phyloP scores from a whole-genome alignment of 1,140 invertebrate genomes.

The Bathynomus jamesi region DNA sequence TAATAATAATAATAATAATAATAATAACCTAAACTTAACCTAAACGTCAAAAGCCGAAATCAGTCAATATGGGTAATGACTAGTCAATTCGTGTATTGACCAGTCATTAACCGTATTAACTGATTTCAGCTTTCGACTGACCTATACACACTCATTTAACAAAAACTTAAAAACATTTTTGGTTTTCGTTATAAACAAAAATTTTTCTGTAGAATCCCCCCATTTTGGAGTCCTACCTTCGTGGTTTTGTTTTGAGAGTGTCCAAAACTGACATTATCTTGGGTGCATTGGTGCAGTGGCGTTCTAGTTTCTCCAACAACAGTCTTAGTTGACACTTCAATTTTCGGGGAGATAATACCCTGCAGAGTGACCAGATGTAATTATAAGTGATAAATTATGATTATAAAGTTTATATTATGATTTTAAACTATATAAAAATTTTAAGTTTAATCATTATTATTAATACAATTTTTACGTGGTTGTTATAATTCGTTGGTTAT shows the following conservation, averaged over 20 bases:
- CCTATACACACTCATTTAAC: too few relatives aligned
- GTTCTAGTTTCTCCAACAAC: slow-evolving; percentile 28
- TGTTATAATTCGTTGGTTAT: too few relatives aligned
- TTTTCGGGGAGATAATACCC: slow-evolving; percentile 33
- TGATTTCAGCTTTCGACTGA: too few relatives aligned
- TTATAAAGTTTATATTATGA: background rate
- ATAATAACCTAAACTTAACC: too few relatives aligned
- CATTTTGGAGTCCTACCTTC: slow-evolving; percentile 4
- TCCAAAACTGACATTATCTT: slow-evolving; percentile 31
- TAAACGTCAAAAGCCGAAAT: too few relatives aligned
- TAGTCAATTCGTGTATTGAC: too few relatives aligned
- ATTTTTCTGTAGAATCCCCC: background rate
- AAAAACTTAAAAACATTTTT: background rate
- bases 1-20: too few relatives aligned
- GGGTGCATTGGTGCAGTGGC: slow-evolving; percentile 25
- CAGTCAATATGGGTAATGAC: too few relatives aligned
- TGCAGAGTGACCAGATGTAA: too few relatives aligned
- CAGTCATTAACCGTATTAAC: too few relatives aligned
- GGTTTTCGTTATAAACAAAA: background rate
- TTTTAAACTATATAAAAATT: too few relatives aligned
- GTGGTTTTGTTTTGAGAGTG: slow-evolving; percentile 21
- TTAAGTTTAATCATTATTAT: too few relatives aligned
- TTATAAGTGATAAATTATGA: background rate
- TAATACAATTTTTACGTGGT: background rate
- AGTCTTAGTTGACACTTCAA: slow-evolving; percentile 29